Evolutionary conservation across 2,888 invertebrate genomes (phyloP).

Genomic region (Margaritifera margaritifera): DNA sequence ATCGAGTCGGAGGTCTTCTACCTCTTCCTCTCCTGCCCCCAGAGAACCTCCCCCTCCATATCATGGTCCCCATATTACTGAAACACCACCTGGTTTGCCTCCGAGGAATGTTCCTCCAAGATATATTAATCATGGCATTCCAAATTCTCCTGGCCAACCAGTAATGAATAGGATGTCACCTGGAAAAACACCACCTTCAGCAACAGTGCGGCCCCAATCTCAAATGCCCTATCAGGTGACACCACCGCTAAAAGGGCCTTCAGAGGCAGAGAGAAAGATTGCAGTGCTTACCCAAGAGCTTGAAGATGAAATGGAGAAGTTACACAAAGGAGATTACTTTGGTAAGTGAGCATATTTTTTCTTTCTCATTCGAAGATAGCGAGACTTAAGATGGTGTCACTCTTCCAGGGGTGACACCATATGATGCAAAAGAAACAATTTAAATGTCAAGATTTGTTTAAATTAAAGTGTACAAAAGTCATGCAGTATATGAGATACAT

Average conservation of each 20-base stretch:
- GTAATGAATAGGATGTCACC: constrained; percentile 22
- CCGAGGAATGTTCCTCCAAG: constrained; percentile 39
- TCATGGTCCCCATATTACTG: constrained; percentile 69
- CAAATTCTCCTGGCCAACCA: constrained; percentile 28
- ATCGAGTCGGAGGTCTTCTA: constrained; percentile 40
- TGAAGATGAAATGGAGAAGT: constrained; percentile 84
- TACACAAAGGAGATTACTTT: constrained; percentile 96
- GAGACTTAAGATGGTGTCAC: background rate
- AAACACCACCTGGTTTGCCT: constrained; percentile 51
- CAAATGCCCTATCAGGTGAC: constrained; percentile 58
- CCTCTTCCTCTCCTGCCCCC: constrained; percentile 33
- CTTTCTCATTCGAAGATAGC: background rate
- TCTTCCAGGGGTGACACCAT: too few species aligned
- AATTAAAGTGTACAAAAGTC: too few species aligned
- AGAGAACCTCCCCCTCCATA: constrained; percentile 68
- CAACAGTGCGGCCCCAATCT: constrained; percentile 38
- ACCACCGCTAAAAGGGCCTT: constrained; percentile 56
- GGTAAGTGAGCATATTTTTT: constrained; percentile 78
- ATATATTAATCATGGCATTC: constrained; percentile 28
- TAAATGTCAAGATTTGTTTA: too few species aligned
- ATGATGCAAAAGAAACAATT: too few species aligned
- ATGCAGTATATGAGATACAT: too few species aligned
- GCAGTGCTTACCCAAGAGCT: constrained; percentile 69
- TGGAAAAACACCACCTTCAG: constrained; percentile 34
- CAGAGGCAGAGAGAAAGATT: constrained; percentile 67